Percentiles rank a stretch among this genome's conserved stretches.
Conservation (phyloP, 2,113 vertebrate genomes). For the Peucedramus taeniatus region DNA sequence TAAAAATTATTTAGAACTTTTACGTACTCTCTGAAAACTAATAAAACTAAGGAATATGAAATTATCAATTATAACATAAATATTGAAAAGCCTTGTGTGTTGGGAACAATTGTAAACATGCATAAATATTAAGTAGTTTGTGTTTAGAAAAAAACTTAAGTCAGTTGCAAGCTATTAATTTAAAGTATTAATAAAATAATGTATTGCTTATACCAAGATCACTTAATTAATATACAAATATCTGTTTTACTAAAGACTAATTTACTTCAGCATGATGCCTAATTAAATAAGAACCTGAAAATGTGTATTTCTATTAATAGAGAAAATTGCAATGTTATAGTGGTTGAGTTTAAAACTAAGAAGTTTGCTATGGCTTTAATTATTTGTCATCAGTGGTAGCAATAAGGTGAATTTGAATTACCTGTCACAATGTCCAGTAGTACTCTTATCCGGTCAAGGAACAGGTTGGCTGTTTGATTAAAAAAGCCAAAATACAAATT, state of each 20-base stretch:
- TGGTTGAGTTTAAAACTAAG: background rate
- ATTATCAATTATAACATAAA: background rate
- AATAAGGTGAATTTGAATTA: background rate
- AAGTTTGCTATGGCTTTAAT: background rate
- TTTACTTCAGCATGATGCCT: background rate
- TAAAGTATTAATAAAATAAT: background rate
- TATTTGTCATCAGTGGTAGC: background rate
- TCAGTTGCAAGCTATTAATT: background rate
- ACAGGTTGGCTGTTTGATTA: background rate
- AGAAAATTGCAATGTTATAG: background rate
- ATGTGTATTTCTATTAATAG: background rate
- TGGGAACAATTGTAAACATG: background rate
- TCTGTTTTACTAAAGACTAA: background rate
- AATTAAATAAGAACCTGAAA: background rate
- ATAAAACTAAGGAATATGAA: background rate
- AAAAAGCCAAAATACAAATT: background rate
- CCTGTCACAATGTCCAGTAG: background rate
- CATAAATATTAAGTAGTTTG: background rate
- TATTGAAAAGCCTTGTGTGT: background rate
- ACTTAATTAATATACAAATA: fast-evolving
- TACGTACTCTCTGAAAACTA: background rate
- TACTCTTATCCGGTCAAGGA: background rate
- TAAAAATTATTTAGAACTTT: background rate
- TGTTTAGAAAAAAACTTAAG: background rate
- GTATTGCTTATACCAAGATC: background rate